Evolutionary conservation across 2,113 vertebrate species (phyloP).

Genomic region (Semicossyphus pulcher): DNA sequence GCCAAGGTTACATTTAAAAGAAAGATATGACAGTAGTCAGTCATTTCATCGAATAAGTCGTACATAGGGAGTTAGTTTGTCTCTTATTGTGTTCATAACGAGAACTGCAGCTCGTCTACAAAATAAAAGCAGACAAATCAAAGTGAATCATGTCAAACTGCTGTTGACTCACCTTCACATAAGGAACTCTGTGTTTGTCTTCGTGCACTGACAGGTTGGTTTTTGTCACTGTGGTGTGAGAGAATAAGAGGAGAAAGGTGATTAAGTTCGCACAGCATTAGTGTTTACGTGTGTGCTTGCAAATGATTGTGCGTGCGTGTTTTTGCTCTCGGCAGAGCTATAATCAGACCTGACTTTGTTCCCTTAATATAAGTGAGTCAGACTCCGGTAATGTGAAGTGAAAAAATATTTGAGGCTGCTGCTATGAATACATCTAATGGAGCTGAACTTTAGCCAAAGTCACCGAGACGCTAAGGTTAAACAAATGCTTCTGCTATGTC

Average conservation of each 20-base stretch:
- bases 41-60: too few species aligned
- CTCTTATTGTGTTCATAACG: too few species aligned
- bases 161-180: conserved; percentile 89
- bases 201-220: conserved; percentile 95
- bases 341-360: conserved; percentile 36
- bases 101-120: too few species aligned
- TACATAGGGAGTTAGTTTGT: too few species aligned
- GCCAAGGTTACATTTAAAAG: not conserved
- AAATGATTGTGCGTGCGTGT: conserved; percentile 23
- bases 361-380: conserved; percentile 43
- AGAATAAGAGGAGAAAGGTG: conserved; percentile 40
- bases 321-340: not conserved
- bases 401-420: not conserved
- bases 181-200: conserved; percentile 96
- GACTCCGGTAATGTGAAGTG: not conserved
- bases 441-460: conserved; percentile 34
- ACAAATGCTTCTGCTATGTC: not conserved
- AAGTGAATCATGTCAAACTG: conserved; percentile 9
- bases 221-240: conserved; percentile 88
- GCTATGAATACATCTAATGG: conserved; percentile 12
- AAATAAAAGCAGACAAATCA: not conserved
- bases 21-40: not conserved
- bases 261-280: conserved; percentile 24
- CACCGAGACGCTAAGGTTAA: conserved; percentile 18
- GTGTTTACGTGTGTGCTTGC: not conserved